Base-by-base conservation (phyloP, 2,797 vertebrate genomes). In the Notamacropus eugenii region DNA sequence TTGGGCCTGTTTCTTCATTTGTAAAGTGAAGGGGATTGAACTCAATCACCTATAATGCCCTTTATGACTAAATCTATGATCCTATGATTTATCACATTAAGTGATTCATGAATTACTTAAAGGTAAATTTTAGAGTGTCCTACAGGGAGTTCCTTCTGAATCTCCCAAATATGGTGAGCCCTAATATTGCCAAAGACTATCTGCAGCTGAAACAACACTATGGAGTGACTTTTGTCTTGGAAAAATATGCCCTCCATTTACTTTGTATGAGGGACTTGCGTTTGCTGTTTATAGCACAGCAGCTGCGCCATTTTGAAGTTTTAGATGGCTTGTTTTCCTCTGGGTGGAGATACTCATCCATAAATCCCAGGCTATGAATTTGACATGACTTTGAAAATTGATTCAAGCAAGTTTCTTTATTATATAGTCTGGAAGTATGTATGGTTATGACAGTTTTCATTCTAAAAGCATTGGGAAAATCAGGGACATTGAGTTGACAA, bases 281-380 rank as follows among this genome's bases (percentile, higher is more conserved):
- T 92, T 19, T 95, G 67, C 54, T 95, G 74, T 95, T 52, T 90
- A 2, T 56, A 91, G 16, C 29, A 82, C 54, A 57, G 1, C 57
- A 62, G 50, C 9, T 93, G 82, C 62, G 62, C 57, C 67, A 31
- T 91, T 97, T 59, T 95, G 58, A 95, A 50, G 50, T 95, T 91
- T 95, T 5, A 12, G 27, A 40, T 74, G 90, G 40, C 14, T 19
- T 40, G 34, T 90, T 55, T 54, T 94, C 67, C 58, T 29, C 55
- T 95, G 29, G 93, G 28, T 67, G 90, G 55, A 95, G 90, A 90
- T 93, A 40, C 46, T 74, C 93, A 55, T 58, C 92, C 52, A 40
- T 52, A 93, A 27, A 92, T 52, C 91, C 12, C 6, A 59, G 54
- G 58, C 16, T 90, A 54, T 90, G 28, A 58, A 54, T 94, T 55